Evolutionary conservation across 2,113 vertebrate genomes (phyloP).

Genomic region (Nannobrachium achirus): DNA sequence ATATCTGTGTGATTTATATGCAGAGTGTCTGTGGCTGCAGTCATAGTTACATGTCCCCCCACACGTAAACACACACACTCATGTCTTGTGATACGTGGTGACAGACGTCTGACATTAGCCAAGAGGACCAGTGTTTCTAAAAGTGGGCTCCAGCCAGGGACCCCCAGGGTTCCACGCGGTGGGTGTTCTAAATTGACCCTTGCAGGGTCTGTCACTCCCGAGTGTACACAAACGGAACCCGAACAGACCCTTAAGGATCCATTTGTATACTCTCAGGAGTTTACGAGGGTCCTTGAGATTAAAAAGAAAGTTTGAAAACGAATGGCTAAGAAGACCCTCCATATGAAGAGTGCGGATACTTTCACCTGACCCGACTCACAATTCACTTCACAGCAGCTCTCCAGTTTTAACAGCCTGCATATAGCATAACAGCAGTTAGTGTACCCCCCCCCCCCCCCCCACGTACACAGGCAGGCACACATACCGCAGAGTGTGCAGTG

Average conservation of each 20-base stretch:
- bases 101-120: conserved; percentile 34
- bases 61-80: not conserved
- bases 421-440: not conserved
- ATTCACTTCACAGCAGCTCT: conserved; percentile 33
- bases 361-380: conserved; percentile 44
- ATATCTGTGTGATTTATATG: conserved; percentile 52
- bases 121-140: conserved; percentile 31
- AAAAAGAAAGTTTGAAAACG: too few relatives aligned
- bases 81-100: conserved; percentile 44
- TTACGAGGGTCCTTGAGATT: too few relatives aligned
- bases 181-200: too few relatives aligned
- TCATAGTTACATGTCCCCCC: conserved; percentile 16
- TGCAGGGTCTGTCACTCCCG: too few relatives aligned
- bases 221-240: too few relatives aligned
- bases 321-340: conserved; percentile 31
- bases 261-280: too few relatives aligned
- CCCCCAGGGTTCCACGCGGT: too few relatives aligned
- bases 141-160: too few relatives aligned
- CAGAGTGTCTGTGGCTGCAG: conserved; percentile 9
- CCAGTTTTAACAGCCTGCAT: conserved; percentile 6
- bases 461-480: conserved; percentile 3
- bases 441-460: too few relatives aligned
- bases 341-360: conserved; percentile 34
- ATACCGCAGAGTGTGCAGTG: not conserved
- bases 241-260: too few relatives aligned